These are phyloP conservation scores for Arion vulgaris DNA, from an alignment of 1,140 invertebrate genomes.

Conservation along the genomic window DNA sequence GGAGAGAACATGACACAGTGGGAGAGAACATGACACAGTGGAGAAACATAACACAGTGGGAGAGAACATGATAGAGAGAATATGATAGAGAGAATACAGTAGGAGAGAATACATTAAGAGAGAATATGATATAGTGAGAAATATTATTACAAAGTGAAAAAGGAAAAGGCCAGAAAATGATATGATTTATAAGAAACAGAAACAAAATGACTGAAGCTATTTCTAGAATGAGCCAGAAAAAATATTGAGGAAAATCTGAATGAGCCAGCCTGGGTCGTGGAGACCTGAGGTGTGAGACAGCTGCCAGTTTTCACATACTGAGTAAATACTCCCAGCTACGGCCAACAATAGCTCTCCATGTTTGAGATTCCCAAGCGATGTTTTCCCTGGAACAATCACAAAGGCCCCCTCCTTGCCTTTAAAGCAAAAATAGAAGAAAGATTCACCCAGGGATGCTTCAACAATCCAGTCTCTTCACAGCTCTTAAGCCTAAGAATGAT, in stretches of 20 bases:
- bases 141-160: too few relatives aligned
- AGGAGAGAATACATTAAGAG: too few relatives aligned
- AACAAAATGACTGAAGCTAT: not conserved
- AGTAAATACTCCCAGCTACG: not conserved
- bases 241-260: not conserved
- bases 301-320: not conserved
- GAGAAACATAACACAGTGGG: too few relatives aligned
- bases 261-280: not conserved
- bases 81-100: too few relatives aligned
- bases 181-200: not conserved
- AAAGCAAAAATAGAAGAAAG: too few relatives aligned
- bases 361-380: not conserved
- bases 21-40: too few relatives aligned
- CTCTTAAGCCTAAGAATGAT: constrained; percentile 11
- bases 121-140: too few relatives aligned
- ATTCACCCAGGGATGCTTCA: not conserved
- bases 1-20: too few relatives aligned
- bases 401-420: not conserved
- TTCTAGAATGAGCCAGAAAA: not conserved
- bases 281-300: not conserved
- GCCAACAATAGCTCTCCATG: not conserved
- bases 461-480: not conserved
- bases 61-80: too few relatives aligned
- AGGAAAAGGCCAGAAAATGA: not conserved
- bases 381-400: not conserved